Base-by-base conservation (phyloP, 2,113 vertebrate species). In the Ranitomeya imitator region DNA sequence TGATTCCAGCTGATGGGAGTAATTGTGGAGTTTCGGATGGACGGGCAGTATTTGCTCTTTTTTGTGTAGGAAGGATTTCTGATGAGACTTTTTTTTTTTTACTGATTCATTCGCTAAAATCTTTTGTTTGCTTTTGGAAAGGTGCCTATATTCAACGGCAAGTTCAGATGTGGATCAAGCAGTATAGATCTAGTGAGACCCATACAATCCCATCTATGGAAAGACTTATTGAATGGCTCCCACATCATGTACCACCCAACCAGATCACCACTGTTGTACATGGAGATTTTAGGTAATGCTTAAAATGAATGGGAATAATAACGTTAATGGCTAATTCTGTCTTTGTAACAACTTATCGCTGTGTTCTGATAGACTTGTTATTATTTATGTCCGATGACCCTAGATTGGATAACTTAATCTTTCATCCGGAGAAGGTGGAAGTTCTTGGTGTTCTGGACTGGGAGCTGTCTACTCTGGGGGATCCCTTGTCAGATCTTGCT, bases 401-500 rank as follows among this genome's bases (percentile, higher is more conserved):
- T 90, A 97, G 96, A 90, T 90, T 97, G 78, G 94, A 95, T 91
- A 96, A 95, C 89, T 91, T 97, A 92, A 91, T 97, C 19, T 97
- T 97, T 91, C 94, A 96, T 71, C 92, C 94, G 16, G 94, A 96
- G 69, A 94, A 93, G 87, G 83, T 90, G 0, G 93, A 97, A 89
- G 94, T 97, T 31, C 91, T 94, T 80, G 95, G 95, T 71, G 94
- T 97, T 88, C 92, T 97, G 57, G 95, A 95, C 90, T 97, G 96
- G 96, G 95, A 95, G 87, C 91, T 94, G 54, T 95, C 95, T 57
- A 93, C 94, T 15, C 88, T 96, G 4, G 96, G 96, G 1, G 95
- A 97, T 87, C 96, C 96, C 76, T 88, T 97, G 51, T 93, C 89
- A 0, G 96, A 97, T 13, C 83, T 97, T 88, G 95, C 96, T n/a